A percentile compares a stretch with the other conserved stretches of the same genome.
These are phyloP conservation scores for Gorilla gorilla DNA, from an alignment of 2,113 vertebrate species.

Conservation along the genomic window DNA sequence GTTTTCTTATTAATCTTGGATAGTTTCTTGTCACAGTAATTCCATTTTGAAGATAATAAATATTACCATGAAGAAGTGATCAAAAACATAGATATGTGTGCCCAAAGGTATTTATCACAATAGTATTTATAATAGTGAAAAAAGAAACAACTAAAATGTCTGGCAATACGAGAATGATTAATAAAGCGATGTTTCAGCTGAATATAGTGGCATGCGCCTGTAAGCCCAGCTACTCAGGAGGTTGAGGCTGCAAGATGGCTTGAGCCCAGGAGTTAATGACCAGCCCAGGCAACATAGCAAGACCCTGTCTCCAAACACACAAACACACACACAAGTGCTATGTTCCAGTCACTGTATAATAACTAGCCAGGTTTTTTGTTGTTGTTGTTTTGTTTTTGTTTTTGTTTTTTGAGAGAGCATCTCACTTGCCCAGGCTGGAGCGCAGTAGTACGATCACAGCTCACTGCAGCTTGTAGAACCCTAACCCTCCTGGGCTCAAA, in stretches of 20 bases:
- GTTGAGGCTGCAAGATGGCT: too few relatives aligned
- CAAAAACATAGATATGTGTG: neutral
- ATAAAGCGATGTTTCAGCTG: neutral
- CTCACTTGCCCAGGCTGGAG: too few relatives aligned
- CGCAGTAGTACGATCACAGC: too few relatives aligned
- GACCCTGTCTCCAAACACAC: neutral
- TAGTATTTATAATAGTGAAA: neutral
- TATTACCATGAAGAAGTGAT: slow-evolving; percentile 1
- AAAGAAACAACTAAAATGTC: neutral
- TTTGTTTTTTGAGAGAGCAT: too few relatives aligned
- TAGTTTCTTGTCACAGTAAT: neutral
- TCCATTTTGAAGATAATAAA: neutral
- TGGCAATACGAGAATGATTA: neutral
- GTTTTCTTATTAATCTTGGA: neutral
- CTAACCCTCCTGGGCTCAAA: too few relatives aligned
- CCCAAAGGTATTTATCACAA: neutral
- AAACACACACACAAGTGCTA: neutral
- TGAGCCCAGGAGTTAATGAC: too few relatives aligned
- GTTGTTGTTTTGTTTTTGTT: too few relatives aligned
- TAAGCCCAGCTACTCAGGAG: neutral
- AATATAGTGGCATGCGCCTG: neutral
- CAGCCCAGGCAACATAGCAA: neutral
- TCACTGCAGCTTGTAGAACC: too few relatives aligned
- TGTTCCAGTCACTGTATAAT: neutral
- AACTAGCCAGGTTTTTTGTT: neutral